A percentile compares a stretch with the other conserved stretches of the same genome.
These are phyloP conservation scores for Aplysia californica DNA, from an alignment of 1,140 invertebrate species.

Conservation along the genomic window DNA sequence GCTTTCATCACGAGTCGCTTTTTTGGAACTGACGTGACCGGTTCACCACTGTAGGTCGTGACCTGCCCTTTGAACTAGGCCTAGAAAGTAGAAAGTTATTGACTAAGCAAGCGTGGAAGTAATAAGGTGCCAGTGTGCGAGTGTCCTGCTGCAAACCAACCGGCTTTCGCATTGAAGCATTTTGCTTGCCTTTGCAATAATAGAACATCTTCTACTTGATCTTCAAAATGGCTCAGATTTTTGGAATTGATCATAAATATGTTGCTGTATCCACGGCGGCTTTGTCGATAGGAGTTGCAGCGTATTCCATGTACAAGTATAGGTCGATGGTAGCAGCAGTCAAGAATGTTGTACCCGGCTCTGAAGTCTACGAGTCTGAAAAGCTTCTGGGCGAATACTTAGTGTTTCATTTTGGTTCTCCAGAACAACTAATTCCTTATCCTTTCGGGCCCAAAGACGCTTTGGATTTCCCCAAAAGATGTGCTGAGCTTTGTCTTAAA, in stretches of 20 bases:
- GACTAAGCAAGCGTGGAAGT: no score
- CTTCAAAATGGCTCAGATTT: constrained; percentile 52
- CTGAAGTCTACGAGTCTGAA: constrained; percentile 58
- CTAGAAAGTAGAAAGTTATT: no score
- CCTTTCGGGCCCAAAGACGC: constrained; percentile 56
- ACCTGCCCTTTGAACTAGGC: no score
- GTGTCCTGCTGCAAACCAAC: no score
- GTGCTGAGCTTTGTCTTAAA: constrained; percentile 63
- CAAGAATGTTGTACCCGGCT: neutral
- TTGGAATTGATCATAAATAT: constrained; percentile 55
- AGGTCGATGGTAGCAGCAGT: constrained; percentile 29
- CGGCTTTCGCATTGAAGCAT: no score
- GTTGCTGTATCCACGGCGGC: constrained; percentile 50
- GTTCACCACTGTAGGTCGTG: no score
- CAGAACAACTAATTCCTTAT: constrained; percentile 51
- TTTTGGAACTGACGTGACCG: no score
- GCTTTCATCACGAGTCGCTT: no score
- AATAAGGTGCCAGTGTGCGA: no score
- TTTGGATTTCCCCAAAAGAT: constrained; percentile 63
- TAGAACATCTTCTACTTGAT: no score
- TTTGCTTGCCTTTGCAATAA: no score
- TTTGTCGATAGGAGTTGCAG: constrained; percentile 50
- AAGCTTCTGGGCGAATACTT: constrained; percentile 64
- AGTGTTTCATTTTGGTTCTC: constrained; percentile 61
- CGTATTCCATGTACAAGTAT: constrained; percentile 55